These are phyloP conservation scores for Dinoponera quadriceps DNA, from an alignment of 1,140 invertebrate genomes.

Conservation along the genomic window DNA sequence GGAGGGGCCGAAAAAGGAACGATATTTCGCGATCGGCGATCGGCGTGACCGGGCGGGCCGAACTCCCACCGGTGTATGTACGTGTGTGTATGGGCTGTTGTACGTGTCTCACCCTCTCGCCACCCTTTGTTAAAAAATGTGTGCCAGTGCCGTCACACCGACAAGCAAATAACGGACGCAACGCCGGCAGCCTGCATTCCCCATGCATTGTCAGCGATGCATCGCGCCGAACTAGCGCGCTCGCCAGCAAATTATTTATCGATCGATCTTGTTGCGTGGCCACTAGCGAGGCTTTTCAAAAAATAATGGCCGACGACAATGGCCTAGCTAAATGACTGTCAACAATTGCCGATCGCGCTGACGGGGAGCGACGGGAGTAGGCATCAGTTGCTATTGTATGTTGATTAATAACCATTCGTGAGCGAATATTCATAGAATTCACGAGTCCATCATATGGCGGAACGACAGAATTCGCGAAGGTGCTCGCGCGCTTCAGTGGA, in stretches of 20 bases:
- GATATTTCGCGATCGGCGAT: conserved; percentile 36
- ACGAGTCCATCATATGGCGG: conserved; percentile 18
- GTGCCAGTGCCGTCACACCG: conserved; percentile 15
- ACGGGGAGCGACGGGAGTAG: conserved; percentile 32
- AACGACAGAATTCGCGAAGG: conserved; percentile 21
- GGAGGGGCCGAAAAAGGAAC: conserved; percentile 2
- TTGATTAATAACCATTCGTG: conserved; percentile 48
- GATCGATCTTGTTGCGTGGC: conserved; percentile 63
- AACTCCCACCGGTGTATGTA: conserved; percentile 1
- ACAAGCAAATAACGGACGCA: conserved; percentile 47
- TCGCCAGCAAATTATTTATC: conserved; percentile 70
- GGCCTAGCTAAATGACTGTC: conserved; percentile 63
- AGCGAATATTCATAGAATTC: conserved; percentile 60
- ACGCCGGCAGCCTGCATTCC: conserved; percentile 28
- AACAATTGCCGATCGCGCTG: conserved; percentile 43
- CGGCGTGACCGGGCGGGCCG: conserved; percentile 16
- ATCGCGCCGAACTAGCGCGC: conserved; percentile 19
- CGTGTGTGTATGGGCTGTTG: no score
- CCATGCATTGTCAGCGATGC: conserved; percentile 62
- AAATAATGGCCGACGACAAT: conserved; percentile 51
- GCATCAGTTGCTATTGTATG: conserved; percentile 34
- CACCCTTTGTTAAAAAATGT: conserved; percentile 47
- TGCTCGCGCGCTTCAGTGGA: conserved; percentile 2
- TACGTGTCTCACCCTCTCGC: conserved; percentile 16
- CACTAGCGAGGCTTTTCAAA: conserved; percentile 56